These are phyloP conservation scores for Thalassarche chlororhynchos DNA, from an alignment of 2,113 vertebrate genomes.

Conservation along the genomic window DNA sequence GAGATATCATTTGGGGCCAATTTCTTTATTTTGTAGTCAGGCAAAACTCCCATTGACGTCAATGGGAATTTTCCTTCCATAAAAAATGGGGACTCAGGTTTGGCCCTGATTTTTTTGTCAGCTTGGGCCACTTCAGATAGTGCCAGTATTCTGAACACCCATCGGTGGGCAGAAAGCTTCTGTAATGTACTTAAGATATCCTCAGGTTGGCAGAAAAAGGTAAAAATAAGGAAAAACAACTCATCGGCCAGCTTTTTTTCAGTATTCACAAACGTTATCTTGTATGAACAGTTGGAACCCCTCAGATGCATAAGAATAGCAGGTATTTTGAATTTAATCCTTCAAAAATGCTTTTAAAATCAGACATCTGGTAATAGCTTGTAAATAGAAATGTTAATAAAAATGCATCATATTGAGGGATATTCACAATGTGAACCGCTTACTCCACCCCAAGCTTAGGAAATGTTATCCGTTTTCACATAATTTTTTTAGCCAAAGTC, in stretches of 20 bases:
- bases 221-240: neutral
- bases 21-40: constrained; percentile 32
- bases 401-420: neutral
- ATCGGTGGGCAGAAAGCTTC: neutral
- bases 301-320: neutral
- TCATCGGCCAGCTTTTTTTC: neutral
- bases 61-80: constrained; percentile 24
- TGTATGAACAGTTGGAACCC: neutral
- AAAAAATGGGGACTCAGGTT: neutral
- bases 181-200: neutral
- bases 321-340: constrained; percentile 12
- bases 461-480: constrained; percentile 56
- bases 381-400: constrained; percentile 60
- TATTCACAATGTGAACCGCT: neutral
- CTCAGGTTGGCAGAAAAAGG: neutral
- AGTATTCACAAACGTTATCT: neutral
- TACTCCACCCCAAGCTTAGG: constrained; percentile 3
- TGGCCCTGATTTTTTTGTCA: neutral
- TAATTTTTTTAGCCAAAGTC: constrained; percentile 43
- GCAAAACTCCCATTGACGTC: constrained; percentile 52
- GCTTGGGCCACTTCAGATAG: neutral
- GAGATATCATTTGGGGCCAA: constrained; percentile 18
- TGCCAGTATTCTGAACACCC: neutral
- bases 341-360: neutral
- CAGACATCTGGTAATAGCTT: constrained; percentile 25